phyloP scores from a whole-genome alignment of 2,113 vertebrate species.

The Colossoma macropomum region DNA sequence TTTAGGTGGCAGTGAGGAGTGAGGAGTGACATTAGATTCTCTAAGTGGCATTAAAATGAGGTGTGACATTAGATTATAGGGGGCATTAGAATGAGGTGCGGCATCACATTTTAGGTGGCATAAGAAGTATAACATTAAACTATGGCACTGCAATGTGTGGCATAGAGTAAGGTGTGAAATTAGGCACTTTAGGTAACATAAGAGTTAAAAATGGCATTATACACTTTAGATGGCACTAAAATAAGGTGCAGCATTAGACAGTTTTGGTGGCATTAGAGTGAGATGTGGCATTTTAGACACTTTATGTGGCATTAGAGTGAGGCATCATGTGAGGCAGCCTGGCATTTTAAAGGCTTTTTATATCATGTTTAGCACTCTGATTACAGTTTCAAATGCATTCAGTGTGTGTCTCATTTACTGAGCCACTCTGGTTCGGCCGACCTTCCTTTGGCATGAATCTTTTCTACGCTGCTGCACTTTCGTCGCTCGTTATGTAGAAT shows the following conservation, averaged over 20 bases:
- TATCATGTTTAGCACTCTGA: not conserved
- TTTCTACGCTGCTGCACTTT: not conserved
- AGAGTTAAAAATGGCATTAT: no score
- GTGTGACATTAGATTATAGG: not conserved
- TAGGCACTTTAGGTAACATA: no score
- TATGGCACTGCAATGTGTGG: not conserved
- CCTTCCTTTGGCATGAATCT: not conserved
- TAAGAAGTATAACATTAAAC: no score
- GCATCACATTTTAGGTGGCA: no score
- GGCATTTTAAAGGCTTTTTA: not conserved
- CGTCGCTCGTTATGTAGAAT: conserved; percentile 4
- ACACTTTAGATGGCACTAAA: no score
- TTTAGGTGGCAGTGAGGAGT: no score
- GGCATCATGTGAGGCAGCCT: no score
- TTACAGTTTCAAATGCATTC: not conserved
- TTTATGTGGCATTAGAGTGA: no score
- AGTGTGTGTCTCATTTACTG: not conserved
- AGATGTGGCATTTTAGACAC: no score
- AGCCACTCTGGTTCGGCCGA: not conserved
- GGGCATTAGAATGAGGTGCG: not conserved
- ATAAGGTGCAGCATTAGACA: no score
- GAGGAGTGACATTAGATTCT: no score
- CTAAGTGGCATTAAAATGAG: not conserved
- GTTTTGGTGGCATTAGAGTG: no score
- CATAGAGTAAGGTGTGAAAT: not conserved